Percentiles rank a stretch among this genome's conserved stretches.
phyloP scores from a whole-genome alignment of 2,888 invertebrate genomes.

The Nowickia ferox region DNA sequence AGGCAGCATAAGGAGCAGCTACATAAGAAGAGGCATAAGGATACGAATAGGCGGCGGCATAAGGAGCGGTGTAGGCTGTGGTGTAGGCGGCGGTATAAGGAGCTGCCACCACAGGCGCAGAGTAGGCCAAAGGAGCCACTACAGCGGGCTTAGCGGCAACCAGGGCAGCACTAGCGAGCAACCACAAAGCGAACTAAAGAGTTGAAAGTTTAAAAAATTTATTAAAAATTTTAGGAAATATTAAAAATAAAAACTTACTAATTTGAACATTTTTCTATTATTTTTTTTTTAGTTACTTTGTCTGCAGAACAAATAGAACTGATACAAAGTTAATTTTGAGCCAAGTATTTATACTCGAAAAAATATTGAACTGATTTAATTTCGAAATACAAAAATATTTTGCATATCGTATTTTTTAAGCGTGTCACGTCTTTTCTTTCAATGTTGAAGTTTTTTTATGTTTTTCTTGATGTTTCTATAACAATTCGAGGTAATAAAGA shows the following conservation, averaged over 20 bases:
- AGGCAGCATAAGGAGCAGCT: slow-evolving; percentile 64
- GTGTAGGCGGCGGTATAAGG: slow-evolving; percentile 74
- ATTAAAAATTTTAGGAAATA: background rate
- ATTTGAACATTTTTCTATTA: slow-evolving; percentile 72
- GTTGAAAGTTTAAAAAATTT: background rate
- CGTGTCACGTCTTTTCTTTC: slow-evolving; percentile 31
- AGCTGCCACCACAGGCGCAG: slow-evolving; percentile 73
- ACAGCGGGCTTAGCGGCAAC: slow-evolving; percentile 74
- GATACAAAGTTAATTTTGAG: slow-evolving; percentile 7
- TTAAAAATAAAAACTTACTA: slow-evolving; percentile 66
- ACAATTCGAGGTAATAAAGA: slow-evolving; percentile 6
- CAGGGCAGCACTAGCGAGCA: slow-evolving; percentile 73
- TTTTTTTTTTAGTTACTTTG: slow-evolving; percentile 39
- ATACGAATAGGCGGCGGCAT: slow-evolving; percentile 62
- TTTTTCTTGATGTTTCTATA: background rate
- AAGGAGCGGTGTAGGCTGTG: slow-evolving; percentile 65
- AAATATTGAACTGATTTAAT: slow-evolving; percentile 18
- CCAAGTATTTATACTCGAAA: slow-evolving; percentile 46
- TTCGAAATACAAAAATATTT: slow-evolving; percentile 6
- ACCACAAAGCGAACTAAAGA: slow-evolving; percentile 72
- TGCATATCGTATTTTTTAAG: slow-evolving; percentile 8
- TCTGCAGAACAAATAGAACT: slow-evolving; percentile 54
- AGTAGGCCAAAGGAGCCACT: slow-evolving; percentile 74
- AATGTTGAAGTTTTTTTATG: background rate
- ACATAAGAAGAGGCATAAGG: slow-evolving; percentile 73